These are phyloP conservation scores for Lepidocyrtinus sp. DNA, from an alignment of 2,888 invertebrate genomes.

Conservation along the genomic window DNA sequence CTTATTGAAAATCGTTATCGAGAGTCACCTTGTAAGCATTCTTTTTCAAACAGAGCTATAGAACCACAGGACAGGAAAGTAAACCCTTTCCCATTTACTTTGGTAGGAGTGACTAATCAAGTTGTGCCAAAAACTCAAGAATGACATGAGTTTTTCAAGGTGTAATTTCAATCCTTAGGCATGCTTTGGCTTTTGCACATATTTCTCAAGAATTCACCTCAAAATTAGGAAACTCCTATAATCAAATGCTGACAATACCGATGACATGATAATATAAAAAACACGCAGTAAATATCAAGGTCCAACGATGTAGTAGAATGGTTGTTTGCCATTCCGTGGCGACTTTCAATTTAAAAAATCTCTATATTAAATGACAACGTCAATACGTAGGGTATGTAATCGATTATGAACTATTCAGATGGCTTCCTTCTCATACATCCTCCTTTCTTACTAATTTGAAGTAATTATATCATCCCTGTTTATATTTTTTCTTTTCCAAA, in stretches of 20 bases:
- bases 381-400: no score
- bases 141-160: conserved; percentile 4
- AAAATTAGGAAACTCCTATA: neutral
- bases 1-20: neutral
- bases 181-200: neutral
- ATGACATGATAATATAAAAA: no score
- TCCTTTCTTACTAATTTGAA: neutral
- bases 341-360: no score
- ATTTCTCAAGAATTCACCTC: neutral
- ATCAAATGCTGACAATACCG: neutral
- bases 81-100: neutral
- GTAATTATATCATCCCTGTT: neutral
- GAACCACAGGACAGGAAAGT: neutral
- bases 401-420: neutral
- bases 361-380: no score
- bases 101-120: neutral
- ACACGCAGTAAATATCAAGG: no score
- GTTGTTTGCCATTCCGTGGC: no score
- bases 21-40: neutral
- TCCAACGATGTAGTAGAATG: no score
- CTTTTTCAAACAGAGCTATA: neutral
- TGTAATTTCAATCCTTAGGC: neutral
- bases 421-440: neutral
- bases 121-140: conserved; percentile 8
- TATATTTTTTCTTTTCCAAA: neutral